Percentiles rank a stretch among this genome's conserved stretches.
Evolutionary conservation across 1,140 invertebrate genomes (phyloP).

Genomic region (Triops cancriformis): DNA sequence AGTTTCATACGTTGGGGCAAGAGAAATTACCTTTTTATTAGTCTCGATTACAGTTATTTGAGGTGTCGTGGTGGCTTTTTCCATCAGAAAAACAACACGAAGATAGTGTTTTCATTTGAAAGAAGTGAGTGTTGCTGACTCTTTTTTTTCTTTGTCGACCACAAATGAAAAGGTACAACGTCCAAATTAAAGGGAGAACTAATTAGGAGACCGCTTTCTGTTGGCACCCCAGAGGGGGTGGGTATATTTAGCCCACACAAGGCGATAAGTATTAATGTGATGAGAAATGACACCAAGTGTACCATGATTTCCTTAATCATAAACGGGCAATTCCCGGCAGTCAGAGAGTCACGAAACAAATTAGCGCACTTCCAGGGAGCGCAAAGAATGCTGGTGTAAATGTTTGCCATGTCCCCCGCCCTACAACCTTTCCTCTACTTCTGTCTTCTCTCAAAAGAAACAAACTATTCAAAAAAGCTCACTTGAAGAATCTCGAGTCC

Average conservation of each 20-base stretch:
- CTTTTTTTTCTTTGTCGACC: neutral
- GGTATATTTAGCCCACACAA: slow-evolving; percentile 13
- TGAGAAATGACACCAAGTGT: slow-evolving; percentile 3
- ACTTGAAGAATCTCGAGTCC: no score
- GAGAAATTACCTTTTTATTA: slow-evolving; percentile 6
- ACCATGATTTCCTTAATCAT: neutral
- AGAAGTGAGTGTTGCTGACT: neutral
- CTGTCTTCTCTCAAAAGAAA: no score
- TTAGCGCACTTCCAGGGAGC: neutral
- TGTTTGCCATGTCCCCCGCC: neutral
- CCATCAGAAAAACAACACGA: slow-evolving; percentile 6
- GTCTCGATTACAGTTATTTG: slow-evolving; percentile 10
- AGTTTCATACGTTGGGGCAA: neutral
- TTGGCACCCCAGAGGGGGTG: slow-evolving; percentile 11
- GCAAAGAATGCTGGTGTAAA: neutral
- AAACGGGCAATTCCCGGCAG: neutral
- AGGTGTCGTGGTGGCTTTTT: slow-evolving; percentile 1
- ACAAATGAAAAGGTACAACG: slow-evolving; percentile 10
- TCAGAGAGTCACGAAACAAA: neutral
- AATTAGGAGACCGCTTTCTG: slow-evolving; percentile 10
- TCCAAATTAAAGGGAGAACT: neutral
- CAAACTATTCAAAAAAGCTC: no score
- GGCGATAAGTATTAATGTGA: slow-evolving; percentile 1
- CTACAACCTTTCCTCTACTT: neutral
- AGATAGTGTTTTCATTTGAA: neutral